A percentile compares a stretch with the other conserved stretches of the same genome.
These are phyloP conservation scores for Patagioenas fasciata DNA, from an alignment of 2,113 vertebrate species.

Conservation along the genomic window DNA sequence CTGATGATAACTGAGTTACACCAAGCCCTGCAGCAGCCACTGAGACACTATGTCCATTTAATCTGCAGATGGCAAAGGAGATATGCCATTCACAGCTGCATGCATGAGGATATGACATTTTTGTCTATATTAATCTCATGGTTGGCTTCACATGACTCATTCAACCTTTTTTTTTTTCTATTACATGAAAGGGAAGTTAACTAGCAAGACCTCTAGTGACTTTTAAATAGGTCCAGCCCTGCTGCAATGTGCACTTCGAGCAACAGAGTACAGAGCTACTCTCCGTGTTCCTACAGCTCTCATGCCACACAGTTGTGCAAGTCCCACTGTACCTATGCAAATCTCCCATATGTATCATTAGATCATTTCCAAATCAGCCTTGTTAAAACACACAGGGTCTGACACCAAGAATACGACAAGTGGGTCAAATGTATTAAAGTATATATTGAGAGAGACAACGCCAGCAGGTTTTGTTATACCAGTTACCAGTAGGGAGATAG, in stretches of 20 bases:
- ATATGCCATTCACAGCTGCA: slow-evolving; percentile 71
- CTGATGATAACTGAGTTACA: slow-evolving; percentile 61
- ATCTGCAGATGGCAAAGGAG: slow-evolving; percentile 71
- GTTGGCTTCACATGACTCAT: slow-evolving; percentile 74
- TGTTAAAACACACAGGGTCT: not conserved
- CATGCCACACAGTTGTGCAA: not conserved
- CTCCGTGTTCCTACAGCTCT: not conserved
- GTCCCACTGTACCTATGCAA: not conserved
- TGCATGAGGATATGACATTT: slow-evolving; percentile 71
- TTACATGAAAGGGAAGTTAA: slow-evolving; percentile 66
- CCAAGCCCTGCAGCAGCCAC: slow-evolving; percentile 57
- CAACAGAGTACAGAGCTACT: not conserved
- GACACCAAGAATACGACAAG: not conserved
- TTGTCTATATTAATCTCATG: slow-evolving; percentile 75
- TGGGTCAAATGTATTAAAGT: not conserved
- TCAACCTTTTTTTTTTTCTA: slow-evolving; percentile 54
- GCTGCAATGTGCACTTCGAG: not conserved
- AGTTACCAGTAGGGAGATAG: not conserved
- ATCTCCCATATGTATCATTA: not conserved
- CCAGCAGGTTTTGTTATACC: not conserved
- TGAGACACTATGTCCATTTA: slow-evolving; percentile 69
- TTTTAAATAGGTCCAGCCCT: slow-evolving; percentile 56
- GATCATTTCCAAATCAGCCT: not conserved
- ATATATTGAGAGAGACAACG: not conserved
- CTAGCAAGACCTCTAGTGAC: slow-evolving; percentile 31